Evolutionary conservation across 2,113 vertebrate genomes (phyloP).

Genomic region (Serilophus lunatus): DNA sequence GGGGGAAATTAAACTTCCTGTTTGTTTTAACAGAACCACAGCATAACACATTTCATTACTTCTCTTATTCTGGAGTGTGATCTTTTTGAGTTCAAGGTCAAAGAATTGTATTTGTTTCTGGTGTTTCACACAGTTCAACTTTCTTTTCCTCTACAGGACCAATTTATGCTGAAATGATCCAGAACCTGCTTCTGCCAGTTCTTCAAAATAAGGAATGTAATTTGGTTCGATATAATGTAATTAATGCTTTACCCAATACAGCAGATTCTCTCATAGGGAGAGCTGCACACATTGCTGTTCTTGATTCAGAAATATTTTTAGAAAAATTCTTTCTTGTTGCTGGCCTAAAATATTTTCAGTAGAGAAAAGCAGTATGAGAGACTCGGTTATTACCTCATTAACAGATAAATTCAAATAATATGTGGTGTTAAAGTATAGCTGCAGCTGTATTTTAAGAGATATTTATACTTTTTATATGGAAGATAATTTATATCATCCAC

Average conservation of each 20-base stretch:
- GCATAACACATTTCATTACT: not conserved
- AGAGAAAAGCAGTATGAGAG: constrained; percentile 70
- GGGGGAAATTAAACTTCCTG: not conserved
- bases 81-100: not conserved
- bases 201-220: constrained; percentile 95
- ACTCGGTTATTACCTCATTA: constrained; percentile 91
- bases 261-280: constrained; percentile 97
- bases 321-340: constrained; percentile 99
- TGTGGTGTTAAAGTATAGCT: constrained; percentile 78
- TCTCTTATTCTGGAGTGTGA: not conserved
- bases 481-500: constrained; percentile 84
- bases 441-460: constrained; percentile 82
- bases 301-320: constrained; percentile 99
- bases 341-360: constrained; percentile 97
- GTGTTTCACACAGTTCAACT: not conserved
- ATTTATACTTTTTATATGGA: constrained; percentile 86
- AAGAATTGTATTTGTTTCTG: not conserved
- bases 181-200: constrained; percentile 94
- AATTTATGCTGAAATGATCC: constrained; percentile 98
- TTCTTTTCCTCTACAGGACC: constrained; percentile 80
- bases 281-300: constrained; percentile 97
- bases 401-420: constrained; percentile 77
- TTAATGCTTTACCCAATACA: constrained; percentile 96
- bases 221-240: constrained; percentile 95
- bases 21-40: not conserved